Evolutionary conservation across 2,888 invertebrate species (phyloP).

Genomic region (Chorisops tibialis): DNA sequence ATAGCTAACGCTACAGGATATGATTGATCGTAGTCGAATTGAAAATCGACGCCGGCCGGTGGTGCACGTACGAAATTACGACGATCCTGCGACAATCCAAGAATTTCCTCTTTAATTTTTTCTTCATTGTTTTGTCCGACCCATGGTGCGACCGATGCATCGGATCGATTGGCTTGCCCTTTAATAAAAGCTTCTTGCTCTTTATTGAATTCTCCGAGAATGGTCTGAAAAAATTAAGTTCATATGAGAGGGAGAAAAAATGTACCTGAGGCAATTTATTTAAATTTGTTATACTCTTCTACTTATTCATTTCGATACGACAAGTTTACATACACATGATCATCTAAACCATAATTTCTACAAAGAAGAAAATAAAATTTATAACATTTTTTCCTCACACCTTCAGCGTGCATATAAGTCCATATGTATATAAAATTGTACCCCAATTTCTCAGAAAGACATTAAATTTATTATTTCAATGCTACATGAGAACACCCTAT

Average conservation of each 20-base stretch:
- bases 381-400: too few relatives aligned
- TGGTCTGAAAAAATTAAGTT: constrained; percentile 73
- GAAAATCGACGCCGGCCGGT: constrained; percentile 91
- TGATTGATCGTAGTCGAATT: constrained; percentile 90
- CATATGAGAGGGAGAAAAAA: too few relatives aligned
- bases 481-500: too few relatives aligned
- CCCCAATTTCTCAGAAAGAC: too few relatives aligned
- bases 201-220: constrained; percentile 94
- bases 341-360: background rate
- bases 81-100: constrained; percentile 93
- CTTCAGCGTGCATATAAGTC: too few relatives aligned
- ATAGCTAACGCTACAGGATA: constrained; percentile 93
- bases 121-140: constrained; percentile 92
- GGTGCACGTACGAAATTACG: constrained; percentile 97
- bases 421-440: too few relatives aligned
- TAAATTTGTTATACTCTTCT: background rate
- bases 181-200: constrained; percentile 96
- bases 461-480: too few relatives aligned
- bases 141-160: constrained; percentile 85
- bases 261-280: background rate
- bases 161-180: constrained; percentile 70
- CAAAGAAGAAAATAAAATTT: too few relatives aligned
- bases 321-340: background rate
- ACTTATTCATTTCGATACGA: background rate
- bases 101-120: constrained; percentile 89